phyloP scores from a whole-genome alignment of 2,113 vertebrate species.

The Dolichotis patagonum region DNA sequence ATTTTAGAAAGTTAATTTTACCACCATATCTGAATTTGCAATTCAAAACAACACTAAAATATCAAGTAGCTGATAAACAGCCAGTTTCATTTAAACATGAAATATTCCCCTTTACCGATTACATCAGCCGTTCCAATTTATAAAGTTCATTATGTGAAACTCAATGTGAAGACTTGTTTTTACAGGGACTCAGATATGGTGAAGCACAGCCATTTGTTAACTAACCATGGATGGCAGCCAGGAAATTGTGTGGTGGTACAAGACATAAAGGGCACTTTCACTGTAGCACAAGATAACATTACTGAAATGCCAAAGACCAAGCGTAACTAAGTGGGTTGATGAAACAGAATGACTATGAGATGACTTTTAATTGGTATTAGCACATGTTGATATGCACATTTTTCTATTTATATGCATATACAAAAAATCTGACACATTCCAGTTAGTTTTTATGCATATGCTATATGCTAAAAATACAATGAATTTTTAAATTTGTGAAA shows the following conservation, averaged over 20 bases:
- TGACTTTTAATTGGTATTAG: constrained; percentile 79
- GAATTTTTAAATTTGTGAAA: not conserved
- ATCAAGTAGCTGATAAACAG: constrained; percentile 59
- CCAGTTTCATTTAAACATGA: constrained; percentile 42
- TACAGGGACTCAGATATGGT: constrained; percentile 37
- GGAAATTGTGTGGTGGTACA: constrained; percentile 72
- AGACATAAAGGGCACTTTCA: constrained; percentile 82
- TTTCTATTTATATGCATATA: constrained; percentile 33
- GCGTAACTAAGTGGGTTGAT: constrained; percentile 78
- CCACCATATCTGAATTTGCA: constrained; percentile 40
- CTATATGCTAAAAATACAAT: not conserved
- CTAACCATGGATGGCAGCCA: constrained; percentile 59
- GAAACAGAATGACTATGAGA: constrained; percentile 77
- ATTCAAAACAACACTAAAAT: constrained; percentile 67
- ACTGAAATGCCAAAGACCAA: constrained; percentile 82
- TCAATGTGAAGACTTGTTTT: constrained; percentile 63
- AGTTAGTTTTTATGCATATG: not conserved
- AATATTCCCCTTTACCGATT: not conserved
- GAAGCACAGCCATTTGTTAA: constrained; percentile 54
- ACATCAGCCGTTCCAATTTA: constrained; percentile 56
- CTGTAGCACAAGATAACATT: constrained; percentile 72
- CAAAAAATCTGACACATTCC: not conserved
- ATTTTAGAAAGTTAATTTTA: constrained; percentile 64
- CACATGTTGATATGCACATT: constrained; percentile 13
- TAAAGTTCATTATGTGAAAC: constrained; percentile 65